Conservation (phyloP, 1,140 invertebrate genomes). For the Cydia strobilella region DNA sequence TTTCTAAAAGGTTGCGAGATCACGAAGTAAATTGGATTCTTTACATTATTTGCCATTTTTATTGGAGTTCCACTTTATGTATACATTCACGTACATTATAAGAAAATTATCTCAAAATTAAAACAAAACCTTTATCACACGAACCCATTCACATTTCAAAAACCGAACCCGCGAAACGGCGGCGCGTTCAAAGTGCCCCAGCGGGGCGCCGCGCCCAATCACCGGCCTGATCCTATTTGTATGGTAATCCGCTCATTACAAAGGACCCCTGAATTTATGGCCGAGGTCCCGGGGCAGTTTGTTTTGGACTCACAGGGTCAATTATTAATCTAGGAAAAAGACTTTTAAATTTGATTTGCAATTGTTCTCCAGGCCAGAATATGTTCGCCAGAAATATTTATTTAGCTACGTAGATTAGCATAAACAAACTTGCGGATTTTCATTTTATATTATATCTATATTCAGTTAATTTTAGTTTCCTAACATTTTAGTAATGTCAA, state of each 20-base stretch:
- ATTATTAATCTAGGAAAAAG: conserved; percentile 14
- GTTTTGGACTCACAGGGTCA: conserved; percentile 14
- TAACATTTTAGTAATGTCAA: too few relatives aligned
- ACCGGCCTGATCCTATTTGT: conserved; percentile 72
- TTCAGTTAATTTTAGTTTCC: too few relatives aligned
- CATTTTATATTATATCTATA: too few relatives aligned
- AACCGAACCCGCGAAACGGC: conserved; percentile 34
- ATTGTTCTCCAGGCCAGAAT: neutral
- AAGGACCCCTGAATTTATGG: conserved; percentile 68
- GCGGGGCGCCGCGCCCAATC: conserved; percentile 70
- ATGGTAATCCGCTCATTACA: conserved; percentile 77
- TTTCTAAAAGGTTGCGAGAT: too few relatives aligned
- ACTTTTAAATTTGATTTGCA: neutral
- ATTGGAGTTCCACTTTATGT: too few relatives aligned
- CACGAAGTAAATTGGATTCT: too few relatives aligned
- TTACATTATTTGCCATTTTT: too few relatives aligned
- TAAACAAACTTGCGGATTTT: too few relatives aligned
- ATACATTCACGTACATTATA: neutral
- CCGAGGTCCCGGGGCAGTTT: conserved; percentile 16
- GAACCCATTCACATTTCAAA: conserved; percentile 42
- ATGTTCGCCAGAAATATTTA: too few relatives aligned
- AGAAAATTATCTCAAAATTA: neutral
- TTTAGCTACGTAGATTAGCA: too few relatives aligned
- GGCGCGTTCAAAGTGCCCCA: conserved; percentile 63
- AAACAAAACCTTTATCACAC: neutral